These are phyloP conservation scores for Prinia subflava DNA, from an alignment of 2,113 vertebrate species.

Conservation along the genomic window DNA sequence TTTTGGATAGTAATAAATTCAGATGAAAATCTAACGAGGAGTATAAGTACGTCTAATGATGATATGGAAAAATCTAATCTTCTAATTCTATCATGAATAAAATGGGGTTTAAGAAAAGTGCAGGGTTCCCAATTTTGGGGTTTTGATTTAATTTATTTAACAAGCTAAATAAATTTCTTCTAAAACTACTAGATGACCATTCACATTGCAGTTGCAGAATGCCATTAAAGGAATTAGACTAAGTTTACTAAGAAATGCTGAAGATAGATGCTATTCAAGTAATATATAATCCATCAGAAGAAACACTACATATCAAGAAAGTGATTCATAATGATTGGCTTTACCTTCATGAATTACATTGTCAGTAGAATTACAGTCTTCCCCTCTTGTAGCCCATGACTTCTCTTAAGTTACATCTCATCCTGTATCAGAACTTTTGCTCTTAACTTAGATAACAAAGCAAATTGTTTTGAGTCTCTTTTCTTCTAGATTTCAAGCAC, in stretches of 20 bases:
- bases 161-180: not conserved
- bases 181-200: not conserved
- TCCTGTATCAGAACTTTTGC: not conserved
- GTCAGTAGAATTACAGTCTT: not conserved
- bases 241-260: not conserved
- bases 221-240: not conserved
- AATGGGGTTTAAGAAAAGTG: not conserved
- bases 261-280: not conserved
- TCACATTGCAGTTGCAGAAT: not conserved
- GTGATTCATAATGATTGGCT: not conserved
- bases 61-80: not conserved
- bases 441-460: not conserved
- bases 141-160: not conserved
- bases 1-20: not conserved
- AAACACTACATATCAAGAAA: not conserved
- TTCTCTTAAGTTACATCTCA: not conserved
- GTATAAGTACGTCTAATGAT: not conserved
- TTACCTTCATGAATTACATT: not conserved
- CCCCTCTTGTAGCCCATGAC: not conserved
- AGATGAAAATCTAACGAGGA: not conserved
- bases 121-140: not conserved
- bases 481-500: not conserved
- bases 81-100: not conserved
- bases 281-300: not conserved
- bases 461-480: not conserved